Base-by-base conservation (phyloP, 2,888 invertebrate genomes). In the Steinernema carpocapsae region DNA sequence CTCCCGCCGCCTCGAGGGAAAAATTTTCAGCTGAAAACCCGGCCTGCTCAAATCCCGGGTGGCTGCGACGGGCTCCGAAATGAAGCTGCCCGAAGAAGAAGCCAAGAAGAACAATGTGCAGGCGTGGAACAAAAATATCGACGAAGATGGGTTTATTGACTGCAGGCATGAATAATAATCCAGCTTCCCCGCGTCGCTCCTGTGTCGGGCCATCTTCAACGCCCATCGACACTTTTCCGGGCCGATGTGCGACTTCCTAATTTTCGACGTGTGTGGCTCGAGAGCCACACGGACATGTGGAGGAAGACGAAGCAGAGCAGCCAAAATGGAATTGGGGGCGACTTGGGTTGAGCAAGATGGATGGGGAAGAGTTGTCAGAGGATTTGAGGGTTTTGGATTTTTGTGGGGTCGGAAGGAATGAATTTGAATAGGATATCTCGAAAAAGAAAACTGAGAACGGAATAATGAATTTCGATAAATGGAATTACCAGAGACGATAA, bases 111-210 rank as follows among this genome's bases (percentile, higher is more conserved):
- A 56, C 56, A 56, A 56, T 56, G 56, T 26, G 56, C 56, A 19
- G 6, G 17, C 17, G 17, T 19, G 24, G 26, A 22, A 26, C 26
- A 26, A 56, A 56, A 56, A 56, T 56, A 56, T 56, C 56, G 56
- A 56, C 56, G 26, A 4, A 26, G 56, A 56, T 56, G 56, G 56
- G 56, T 56, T 17, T 56, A 56, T 56, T 56, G 56, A 56, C 56
- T 56, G 56, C 14, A 56, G 22, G 56, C 56, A 56, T 56, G 56
- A 56, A 56, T 56, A 26, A 56, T 56, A 56, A 56, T 56, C 73
- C 17, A n/a, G n/a, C n/a, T n/a, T n/a, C n/a, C n/a, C n/a, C n/a
- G n/a, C n/a, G 2, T 71, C 46, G 12, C 45, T 29, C 29, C 72
- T 72, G 4, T 26, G 19, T 29, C 48, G 17, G 48, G n/a, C n/a